Evolutionary conservation across 2,113 vertebrate genomes (phyloP), one percentile per base, ranked within the genome.

Genomic region (Gorsachius goisagi): DNA sequence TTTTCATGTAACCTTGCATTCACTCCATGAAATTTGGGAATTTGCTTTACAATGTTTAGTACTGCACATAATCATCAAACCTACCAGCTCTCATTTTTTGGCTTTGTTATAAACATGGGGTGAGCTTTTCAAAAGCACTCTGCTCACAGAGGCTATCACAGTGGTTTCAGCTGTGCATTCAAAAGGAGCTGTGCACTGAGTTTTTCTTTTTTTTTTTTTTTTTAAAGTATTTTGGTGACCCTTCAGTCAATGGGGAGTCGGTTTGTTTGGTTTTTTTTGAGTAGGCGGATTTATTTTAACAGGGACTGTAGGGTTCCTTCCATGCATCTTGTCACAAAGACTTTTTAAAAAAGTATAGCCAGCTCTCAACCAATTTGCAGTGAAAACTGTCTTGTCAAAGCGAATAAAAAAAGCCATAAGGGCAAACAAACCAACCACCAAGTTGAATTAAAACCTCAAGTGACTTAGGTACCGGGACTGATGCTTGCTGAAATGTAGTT

Each of bases 111-210:
- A 94, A 97, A 95, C 81, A 86, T 32, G 55, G 66, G 73, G 94
- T 76, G 86, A 94, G 53, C 32, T 82, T 85, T 93, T 95, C 84
- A 92, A 95, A 97, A 82, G 73, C 77, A 69, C 80, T 95, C 69
- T 93, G 91, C 89, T 90, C 87, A 64, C 58, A 75, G 81, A 96
- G 87, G 94, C 91, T 97, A 96, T 97, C 95, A 0, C 93, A 73
- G 62, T 58, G 69, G 66, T 91, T 97, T 93, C 95, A 97, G 96
- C 95, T 96, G 96, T 95, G 89, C 49, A 72, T 96, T 97, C 89
- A 87, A 89, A 96, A 92, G 67, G 67, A 95, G 44, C 69, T 79
- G 21, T 49, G 49, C 53, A 73, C 58, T 94, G 44, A 53, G 9
- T 1, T 89, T 78, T 80, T 89, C 59, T 55, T 91, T 93, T 50